phyloP scores from a whole-genome alignment of 2,888 invertebrate genomes.

The Caenorhabditis afra region DNA sequence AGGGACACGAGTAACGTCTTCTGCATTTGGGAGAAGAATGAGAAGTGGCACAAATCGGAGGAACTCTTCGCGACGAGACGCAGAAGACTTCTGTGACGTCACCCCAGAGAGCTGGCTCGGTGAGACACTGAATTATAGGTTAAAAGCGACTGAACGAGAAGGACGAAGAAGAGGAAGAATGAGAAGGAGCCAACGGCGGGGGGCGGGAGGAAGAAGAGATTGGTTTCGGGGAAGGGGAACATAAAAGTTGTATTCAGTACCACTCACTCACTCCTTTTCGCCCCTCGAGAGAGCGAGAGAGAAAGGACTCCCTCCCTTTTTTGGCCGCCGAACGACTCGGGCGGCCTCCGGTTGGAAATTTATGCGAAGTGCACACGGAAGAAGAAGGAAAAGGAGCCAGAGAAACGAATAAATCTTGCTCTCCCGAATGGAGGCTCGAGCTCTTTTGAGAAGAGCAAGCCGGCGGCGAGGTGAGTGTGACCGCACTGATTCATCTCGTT shows the following conservation, averaged over 20 bases:
- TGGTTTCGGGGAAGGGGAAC: background rate
- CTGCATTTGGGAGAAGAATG: background rate
- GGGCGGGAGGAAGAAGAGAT: background rate
- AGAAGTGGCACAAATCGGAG: background rate
- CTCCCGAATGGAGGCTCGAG: background rate
- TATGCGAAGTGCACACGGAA: constrained; percentile 32
- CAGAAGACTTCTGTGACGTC: background rate
- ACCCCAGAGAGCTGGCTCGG: no score
- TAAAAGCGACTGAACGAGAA: no score
- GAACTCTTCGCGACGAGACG: background rate
- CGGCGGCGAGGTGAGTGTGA: constrained; percentile 25
- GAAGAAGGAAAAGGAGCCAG: constrained; percentile 14
- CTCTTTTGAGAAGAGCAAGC: constrained; percentile 1
- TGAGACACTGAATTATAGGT: no score
- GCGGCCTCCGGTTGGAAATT: constrained; percentile 14
- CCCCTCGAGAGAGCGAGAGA: no score
- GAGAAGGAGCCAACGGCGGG: no score
- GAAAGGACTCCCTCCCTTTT: constrained; percentile 13
- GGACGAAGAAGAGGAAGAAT: no score
- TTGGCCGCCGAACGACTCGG: no score
- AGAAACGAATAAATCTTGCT: constrained; percentile 26
- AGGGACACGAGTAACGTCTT: background rate
- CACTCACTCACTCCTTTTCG: constrained; percentile 10
- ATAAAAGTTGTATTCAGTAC: background rate
- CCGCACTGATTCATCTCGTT: constrained; percentile 24